Percentiles rank a stretch among this genome's conserved stretches.
Evolutionary conservation across 2,113 vertebrate species (phyloP).

Genomic region (Murina feae): DNA sequence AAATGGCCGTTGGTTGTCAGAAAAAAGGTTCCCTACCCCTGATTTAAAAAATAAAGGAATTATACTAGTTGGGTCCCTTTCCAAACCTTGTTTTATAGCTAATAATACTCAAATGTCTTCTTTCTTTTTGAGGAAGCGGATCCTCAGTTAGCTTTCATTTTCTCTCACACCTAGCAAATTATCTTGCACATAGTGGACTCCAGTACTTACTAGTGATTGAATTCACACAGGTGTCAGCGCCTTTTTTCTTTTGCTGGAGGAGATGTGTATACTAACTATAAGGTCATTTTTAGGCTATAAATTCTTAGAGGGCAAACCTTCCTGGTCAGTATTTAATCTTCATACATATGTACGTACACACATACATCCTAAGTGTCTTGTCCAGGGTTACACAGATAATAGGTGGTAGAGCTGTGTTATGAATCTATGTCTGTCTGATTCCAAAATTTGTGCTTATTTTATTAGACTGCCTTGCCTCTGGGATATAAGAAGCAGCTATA

Average conservation of each 20-base stretch:
- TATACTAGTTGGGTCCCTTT: neutral
- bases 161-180: neutral
- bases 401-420: neutral
- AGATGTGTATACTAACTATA: neutral
- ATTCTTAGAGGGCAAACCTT: neutral
- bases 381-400: neutral
- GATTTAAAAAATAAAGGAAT: neutral
- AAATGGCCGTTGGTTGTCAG: neutral
- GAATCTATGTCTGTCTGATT: neutral
- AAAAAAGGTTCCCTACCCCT: too few species aligned
- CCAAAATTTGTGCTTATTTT: neutral
- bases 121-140: neutral
- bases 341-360: neutral
- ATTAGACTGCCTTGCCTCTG: neutral
- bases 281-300: neutral
- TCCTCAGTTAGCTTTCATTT: neutral
- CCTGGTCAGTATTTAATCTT: neutral
- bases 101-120: neutral
- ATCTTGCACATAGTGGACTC: neutral
- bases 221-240: neutral
- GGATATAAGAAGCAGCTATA: neutral
- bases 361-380: neutral
- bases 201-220: neutral
- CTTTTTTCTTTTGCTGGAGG: neutral
- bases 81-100: neutral